Base-by-base conservation (phyloP, 2,113 vertebrate genomes). In the Emydura subglobosa region DNA sequence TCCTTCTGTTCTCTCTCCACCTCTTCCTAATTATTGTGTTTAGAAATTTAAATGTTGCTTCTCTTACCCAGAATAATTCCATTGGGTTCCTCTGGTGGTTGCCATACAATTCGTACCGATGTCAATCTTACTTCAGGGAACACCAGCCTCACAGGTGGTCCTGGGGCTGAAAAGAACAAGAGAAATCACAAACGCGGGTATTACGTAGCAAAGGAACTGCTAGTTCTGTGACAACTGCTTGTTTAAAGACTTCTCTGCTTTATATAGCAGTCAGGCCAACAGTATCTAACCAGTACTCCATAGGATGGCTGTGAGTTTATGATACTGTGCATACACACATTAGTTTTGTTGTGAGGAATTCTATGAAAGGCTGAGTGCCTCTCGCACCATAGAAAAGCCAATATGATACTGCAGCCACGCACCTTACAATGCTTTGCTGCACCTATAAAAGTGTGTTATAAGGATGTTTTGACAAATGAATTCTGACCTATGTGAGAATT, bases 81-180 rank as follows among this genome's bases (percentile, higher is more conserved):
- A 0, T 99, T 99, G 94, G 99, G 99, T 88, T 99, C 98, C 85
- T 98, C 98, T 0, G 99, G 99, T 0, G 99, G 99, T 96, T 99
- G 99, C 99, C 99, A 99, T 25, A 99, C 98, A 65, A 99, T 99
- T 82, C 98, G 98, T 12, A 99, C 98, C 0, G 99, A 99, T 0
- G 98, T 99, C 84, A 99, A 97, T 86, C 99, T 98, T 95, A 99
- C 99, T 94, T 99, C 99, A 0, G 99, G 99, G 98, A 99, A 99
- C 96, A 99, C 98, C 97, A 99, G 97, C 95, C 99, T 98, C 96
- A 99, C 98, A 0, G 99, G 98, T 0, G 99, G 99, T 10, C 99
- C 99, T 1, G 99, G 99, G 86, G 99, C 99, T 99, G 94, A 14
- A 87, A 85, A 53, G 80, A 5, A 76, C 54, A 79, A 31, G 54